These are phyloP conservation scores for Cabera pusaria DNA, from an alignment of 2,888 invertebrate genomes.

Conservation along the genomic window DNA sequence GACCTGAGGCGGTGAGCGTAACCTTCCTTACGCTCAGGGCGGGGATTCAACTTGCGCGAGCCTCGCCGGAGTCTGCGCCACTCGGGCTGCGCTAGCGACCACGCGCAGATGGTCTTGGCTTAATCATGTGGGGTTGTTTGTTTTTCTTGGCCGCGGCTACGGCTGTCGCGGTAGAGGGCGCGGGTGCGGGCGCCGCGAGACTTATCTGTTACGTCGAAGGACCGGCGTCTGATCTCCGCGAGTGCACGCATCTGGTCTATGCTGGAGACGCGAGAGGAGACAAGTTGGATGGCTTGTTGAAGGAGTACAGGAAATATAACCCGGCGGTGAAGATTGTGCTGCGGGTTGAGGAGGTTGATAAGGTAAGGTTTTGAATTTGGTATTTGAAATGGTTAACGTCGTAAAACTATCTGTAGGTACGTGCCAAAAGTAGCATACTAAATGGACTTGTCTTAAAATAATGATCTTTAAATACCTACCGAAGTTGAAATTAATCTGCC, in stretches of 20 bases:
- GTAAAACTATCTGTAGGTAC: too few relatives aligned
- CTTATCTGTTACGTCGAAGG: conserved; percentile 73
- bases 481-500: too few relatives aligned
- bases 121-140: conserved; percentile 66
- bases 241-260: conserved; percentile 81
- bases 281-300: conserved; percentile 65
- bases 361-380: conserved; percentile 66
- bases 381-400: too few relatives aligned
- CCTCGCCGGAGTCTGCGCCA: conserved; percentile 49
- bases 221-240: conserved; percentile 55
- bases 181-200: conserved; percentile 75
- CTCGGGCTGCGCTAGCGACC: conserved; percentile 68
- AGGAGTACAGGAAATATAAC: conserved; percentile 74
- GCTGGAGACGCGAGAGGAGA: conserved; percentile 70
- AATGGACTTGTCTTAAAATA: too few relatives aligned
- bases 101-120: conserved; percentile 52
- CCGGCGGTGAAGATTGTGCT: conserved; percentile 81
- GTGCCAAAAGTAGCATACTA: too few relatives aligned
- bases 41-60: conserved; percentile 69
- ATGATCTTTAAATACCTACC: too few relatives aligned
- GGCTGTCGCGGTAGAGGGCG: conserved; percentile 55
- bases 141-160: conserved; percentile 57
- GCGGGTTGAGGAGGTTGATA: conserved; percentile 80
- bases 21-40: conserved; percentile 64
- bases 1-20: conserved; percentile 58